Evolutionary conservation across 2,113 vertebrate genomes (phyloP).

Genomic region (Delphinapterus leucas): DNA sequence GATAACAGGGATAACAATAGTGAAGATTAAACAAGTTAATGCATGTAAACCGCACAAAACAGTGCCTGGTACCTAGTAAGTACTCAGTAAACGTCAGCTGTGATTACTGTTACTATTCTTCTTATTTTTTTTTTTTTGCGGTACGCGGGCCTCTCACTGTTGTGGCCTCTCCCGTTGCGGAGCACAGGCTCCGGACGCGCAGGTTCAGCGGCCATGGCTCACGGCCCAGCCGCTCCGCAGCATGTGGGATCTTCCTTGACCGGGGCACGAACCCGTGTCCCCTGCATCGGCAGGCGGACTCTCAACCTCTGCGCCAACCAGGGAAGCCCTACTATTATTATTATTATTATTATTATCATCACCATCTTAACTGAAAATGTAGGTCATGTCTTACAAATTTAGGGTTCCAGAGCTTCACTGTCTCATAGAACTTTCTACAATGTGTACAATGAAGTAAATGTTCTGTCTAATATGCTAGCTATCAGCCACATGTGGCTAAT

Average conservation of each 20-base stretch:
- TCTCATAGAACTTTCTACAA: not conserved
- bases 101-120: not conserved
- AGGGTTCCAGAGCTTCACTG: not conserved
- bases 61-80: not conserved
- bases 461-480: not conserved
- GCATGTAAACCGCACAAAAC: accelerated
- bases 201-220: no score
- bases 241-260: no score
- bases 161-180: no score
- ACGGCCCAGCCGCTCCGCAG: no score
- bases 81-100: accelerated
- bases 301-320: no score
- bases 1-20: accelerated
- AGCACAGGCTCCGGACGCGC: no score
- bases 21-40: not conserved
- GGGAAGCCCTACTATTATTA: not conserved
- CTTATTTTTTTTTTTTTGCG: no score
- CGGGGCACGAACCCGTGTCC: no score
- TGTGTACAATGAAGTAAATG: not conserved
- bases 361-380: not conserved
- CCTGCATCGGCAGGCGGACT: no score
- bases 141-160: no score
- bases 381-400: not conserved
- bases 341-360: not conserved
- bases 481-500: not conserved